These are phyloP conservation scores for Orchestes rusci DNA, from an alignment of 2,888 invertebrate genomes.

Conservation along the genomic window DNA sequence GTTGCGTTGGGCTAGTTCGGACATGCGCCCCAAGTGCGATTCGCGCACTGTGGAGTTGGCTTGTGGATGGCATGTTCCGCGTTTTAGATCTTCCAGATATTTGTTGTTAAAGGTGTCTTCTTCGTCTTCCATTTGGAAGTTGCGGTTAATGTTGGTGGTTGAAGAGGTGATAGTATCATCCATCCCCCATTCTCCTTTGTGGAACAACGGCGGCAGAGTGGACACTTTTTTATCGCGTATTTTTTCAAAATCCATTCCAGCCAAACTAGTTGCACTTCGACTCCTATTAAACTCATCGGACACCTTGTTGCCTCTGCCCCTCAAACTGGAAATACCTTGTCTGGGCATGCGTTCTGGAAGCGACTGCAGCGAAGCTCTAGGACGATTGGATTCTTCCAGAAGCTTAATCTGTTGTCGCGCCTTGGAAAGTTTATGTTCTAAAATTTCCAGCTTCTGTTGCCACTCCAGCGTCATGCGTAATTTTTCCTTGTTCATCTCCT, in stretches of 20 bases:
- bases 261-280: too few relatives aligned
- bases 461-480: too few relatives aligned
- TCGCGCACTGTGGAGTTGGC: constrained; percentile 28
- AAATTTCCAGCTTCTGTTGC: constrained; percentile 28
- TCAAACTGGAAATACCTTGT: constrained; percentile 12
- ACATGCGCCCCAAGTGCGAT: constrained; percentile 46
- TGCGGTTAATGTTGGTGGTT: constrained; percentile 30
- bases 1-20: constrained; percentile 71
- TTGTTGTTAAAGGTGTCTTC: constrained; percentile 80
- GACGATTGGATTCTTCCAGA: too few relatives aligned
- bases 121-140: constrained; percentile 74
- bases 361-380: not conserved
- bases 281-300: too few relatives aligned
- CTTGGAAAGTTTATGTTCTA: constrained; percentile 5
- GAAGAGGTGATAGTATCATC: constrained; percentile 36
- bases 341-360: too few relatives aligned
- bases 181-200: constrained; percentile 14
- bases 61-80: constrained; percentile 46
- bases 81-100: constrained; percentile 61
- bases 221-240: constrained; percentile 9
- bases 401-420: too few relatives aligned
- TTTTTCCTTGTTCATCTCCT: constrained; percentile 54
- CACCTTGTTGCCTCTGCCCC: constrained; percentile 22
- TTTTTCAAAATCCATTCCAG: too few relatives aligned
- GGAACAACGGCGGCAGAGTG: constrained; percentile 12